Base-by-base conservation (phyloP, 2,888 invertebrate species). In the Hypomecis punctinalis region DNA sequence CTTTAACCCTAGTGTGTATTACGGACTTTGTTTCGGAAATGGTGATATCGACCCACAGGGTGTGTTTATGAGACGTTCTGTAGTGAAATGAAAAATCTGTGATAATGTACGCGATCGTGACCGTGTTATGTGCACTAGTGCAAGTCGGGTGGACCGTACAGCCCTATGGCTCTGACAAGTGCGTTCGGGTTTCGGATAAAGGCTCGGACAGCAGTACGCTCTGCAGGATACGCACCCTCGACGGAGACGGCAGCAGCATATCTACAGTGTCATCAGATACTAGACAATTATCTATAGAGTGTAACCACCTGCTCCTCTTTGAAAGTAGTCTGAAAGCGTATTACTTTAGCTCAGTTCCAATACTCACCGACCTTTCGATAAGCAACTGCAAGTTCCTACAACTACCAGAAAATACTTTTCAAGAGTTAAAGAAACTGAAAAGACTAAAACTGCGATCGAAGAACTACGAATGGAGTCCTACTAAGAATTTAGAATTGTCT, bases 321-420 rank as follows among this genome's bases (percentile, higher is more conserved):
- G 97, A 97, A 91, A 97, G 97, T 90, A 94, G 95, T 65, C 89
- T 98, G 68, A 94, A 95, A 63, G 94, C 95, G 8, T 95, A 95
- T 72, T 95, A 95, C 74, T 96, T 97, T 85, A 94, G 95, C 70
- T 93, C 96, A 9, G 91, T 97, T 46, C 95, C 94, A 78, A 95
- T 96, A 75, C 94, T 98, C 46, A 95, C 95, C 74, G 96, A 97
- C 73, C 90, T 98, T 62, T 94, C 95, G 71, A 94, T 98, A 77
- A 95, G 94, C 77, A 95, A 96, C 76, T 98, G 97, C 89, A 98
- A 98, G 88, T 91, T 98, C 68, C 93, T 97, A 66, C 95, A 95
- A 66, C 89, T 98, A 73, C 96, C 97, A 39, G 94, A 95, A 39
- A 95, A 96, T 74, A 95, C 97, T 23, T 97, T 98, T 84, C 95